These are phyloP conservation scores for Sandelia bainsii DNA, from an alignment of 2,797 vertebrate species.

Conservation along the genomic window DNA sequence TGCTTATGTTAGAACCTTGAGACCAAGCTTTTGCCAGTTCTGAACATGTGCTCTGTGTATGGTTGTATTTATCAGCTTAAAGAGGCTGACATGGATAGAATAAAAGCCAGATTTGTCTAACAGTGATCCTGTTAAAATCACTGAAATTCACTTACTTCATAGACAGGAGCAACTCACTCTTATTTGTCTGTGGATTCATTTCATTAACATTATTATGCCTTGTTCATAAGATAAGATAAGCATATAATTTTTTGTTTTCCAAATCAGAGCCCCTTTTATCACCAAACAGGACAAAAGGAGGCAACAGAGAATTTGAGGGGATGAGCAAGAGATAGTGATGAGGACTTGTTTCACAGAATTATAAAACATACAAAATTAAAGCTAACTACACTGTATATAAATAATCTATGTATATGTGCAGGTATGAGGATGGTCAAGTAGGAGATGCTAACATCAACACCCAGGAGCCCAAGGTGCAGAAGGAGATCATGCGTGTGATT, in stretches of 20 bases:
- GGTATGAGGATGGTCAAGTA: conserved; percentile 98
- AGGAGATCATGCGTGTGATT: conserved; percentile 99
- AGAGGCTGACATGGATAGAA: conserved; percentile 12
- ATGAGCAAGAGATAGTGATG: not conserved
- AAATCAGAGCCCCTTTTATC: not conserved
- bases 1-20: conserved; percentile 10
- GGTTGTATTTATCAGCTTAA: conserved; percentile 28
- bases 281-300: not conserved
- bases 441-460: conserved; percentile 99
- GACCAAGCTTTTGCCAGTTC: conserved; percentile 14
- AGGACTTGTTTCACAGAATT: conserved; percentile 1
- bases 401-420: conserved; percentile 63
- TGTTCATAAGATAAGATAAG: not conserved
- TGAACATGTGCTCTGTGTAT: conserved; percentile 19
- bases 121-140: not conserved
- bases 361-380: not conserved
- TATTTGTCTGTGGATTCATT: not conserved
- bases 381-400: not conserved
- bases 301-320: not conserved
- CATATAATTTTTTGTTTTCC: no score
- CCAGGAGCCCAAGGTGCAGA: conserved; percentile 99
- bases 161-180: conserved; percentile 7
- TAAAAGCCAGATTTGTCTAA: conserved; percentile 1
- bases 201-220: not conserved
- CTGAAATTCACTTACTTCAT: not conserved